Evolutionary conservation across 2,113 vertebrate species (phyloP).

Genomic region (Rhombomys opimus): DNA sequence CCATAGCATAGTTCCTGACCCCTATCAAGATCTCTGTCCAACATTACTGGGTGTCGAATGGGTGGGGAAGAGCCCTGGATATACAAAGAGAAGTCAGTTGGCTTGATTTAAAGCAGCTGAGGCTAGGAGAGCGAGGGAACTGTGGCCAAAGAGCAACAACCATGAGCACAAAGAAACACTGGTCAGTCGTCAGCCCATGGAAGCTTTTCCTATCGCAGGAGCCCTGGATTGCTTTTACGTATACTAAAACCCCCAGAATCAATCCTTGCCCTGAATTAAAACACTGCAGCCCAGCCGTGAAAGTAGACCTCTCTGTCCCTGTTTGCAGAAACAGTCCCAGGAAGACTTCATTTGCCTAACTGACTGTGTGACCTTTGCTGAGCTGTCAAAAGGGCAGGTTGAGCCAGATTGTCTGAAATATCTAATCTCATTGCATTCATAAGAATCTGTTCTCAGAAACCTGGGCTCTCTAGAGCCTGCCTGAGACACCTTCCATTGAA

Average conservation of each 20-base stretch:
- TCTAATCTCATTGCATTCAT: background rate
- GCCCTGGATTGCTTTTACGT: background rate
- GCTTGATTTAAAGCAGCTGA: conserved; percentile 43
- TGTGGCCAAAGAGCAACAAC: background rate
- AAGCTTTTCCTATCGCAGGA: background rate
- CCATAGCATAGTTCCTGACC: background rate
- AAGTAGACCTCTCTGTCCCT: background rate
- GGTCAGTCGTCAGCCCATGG: conserved; percentile 41
- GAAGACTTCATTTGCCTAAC: background rate
- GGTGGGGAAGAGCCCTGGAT: conserved; percentile 27
- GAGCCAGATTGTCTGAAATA: conserved; percentile 25
- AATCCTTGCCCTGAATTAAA: conserved; percentile 8
- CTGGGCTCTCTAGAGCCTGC: background rate
- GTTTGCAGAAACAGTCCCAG: background rate
- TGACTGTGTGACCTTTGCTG: conserved; percentile 1
- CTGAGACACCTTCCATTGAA: background rate
- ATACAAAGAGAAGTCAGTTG: conserved; percentile 24
- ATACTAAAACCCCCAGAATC: conserved; percentile 13
- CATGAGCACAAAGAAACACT: background rate
- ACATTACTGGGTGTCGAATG: background rate
- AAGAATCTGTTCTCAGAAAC: conserved; percentile 41
- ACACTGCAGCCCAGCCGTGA: background rate
- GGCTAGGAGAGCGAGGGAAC: conserved; percentile 27
- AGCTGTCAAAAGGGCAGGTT: background rate
- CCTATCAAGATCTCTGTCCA: background rate